Conservation (phyloP, 2,797 vertebrate species). For the Steatocranus sp. region DNA sequence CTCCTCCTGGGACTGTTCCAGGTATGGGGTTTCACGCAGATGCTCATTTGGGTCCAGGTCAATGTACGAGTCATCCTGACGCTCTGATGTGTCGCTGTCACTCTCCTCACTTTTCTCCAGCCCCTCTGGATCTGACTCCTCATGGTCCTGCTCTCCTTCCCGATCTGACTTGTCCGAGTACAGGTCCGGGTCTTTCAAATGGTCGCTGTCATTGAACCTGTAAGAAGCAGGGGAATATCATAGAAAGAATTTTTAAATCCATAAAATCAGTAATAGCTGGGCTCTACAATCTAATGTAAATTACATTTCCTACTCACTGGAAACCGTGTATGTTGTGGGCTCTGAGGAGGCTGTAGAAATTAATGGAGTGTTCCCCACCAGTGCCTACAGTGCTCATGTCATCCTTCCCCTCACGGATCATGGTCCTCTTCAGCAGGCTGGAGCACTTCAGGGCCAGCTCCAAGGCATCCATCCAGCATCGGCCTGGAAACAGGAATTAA, state of each 20-base stretch:
- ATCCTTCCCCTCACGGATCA: slow-evolving; percentile 97
- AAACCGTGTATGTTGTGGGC: slow-evolving; percentile 91
- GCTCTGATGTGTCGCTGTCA: slow-evolving; percentile 92
- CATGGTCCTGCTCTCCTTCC: slow-evolving; percentile 92
- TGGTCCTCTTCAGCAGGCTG: slow-evolving; percentile 93
- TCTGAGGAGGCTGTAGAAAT: slow-evolving; percentile 91
- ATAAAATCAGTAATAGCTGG: not conserved
- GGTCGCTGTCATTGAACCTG: slow-evolving; percentile 93
- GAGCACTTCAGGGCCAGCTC: slow-evolving; percentile 98
- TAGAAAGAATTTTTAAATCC: not conserved
- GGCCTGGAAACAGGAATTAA: slow-evolving; percentile 70
- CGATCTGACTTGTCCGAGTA: slow-evolving; percentile 98
- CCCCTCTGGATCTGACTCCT: slow-evolving; percentile 92
- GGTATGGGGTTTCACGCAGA: slow-evolving; percentile 85
- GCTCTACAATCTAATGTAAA: not conserved
- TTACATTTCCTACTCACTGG: slow-evolving; percentile 77
- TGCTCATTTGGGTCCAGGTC: slow-evolving; percentile 87
- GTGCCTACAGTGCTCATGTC: slow-evolving; percentile 73
- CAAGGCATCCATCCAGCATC: slow-evolving; percentile 98
- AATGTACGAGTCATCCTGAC: slow-evolving; percentile 90
- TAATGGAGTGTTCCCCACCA: slow-evolving; percentile 83
- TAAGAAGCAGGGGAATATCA: not conserved
- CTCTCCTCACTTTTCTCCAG: slow-evolving; percentile 96
- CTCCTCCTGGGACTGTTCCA: slow-evolving; percentile 91
- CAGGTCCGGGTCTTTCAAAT: slow-evolving; percentile 92